These are phyloP conservation scores for Ciconia boyciana DNA, from an alignment of 2,113 vertebrate genomes.

Conservation along the genomic window DNA sequence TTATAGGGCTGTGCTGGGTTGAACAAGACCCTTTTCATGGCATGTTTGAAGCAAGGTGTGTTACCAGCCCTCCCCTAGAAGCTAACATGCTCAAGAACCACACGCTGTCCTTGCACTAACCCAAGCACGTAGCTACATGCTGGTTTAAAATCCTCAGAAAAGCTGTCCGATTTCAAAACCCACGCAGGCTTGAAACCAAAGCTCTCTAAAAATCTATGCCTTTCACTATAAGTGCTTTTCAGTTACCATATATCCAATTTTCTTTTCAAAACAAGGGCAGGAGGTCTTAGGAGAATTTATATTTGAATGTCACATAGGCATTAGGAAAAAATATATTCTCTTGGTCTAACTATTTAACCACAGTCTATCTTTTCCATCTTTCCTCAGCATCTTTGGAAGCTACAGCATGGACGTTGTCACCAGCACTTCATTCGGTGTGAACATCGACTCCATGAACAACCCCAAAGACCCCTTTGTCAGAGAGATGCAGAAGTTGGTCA, in stretches of 20 bases:
- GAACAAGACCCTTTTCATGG: background rate
- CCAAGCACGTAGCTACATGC: background rate
- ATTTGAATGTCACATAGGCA: background rate
- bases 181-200: background rate
- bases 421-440: constrained; percentile 84
- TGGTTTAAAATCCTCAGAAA: background rate
- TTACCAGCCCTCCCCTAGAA: background rate
- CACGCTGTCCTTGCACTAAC: background rate
- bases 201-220: background rate
- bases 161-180: background rate
- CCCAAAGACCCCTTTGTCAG: constrained; percentile 82
- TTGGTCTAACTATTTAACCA: background rate
- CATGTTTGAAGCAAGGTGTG: background rate
- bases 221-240: background rate
- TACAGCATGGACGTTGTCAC: constrained; percentile 86
- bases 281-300: background rate
- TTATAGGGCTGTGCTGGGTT: background rate
- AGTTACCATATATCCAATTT: background rate
- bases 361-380: background rate
- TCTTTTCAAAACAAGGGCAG: background rate
- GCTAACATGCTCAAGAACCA: background rate
- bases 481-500: constrained; percentile 74
- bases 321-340: background rate
- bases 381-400: constrained; percentile 78
- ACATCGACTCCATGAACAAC: constrained; percentile 84